A percentile compares a stretch with the other conserved stretches of the same genome.
Conservation (phyloP, 1,140 invertebrate genomes). For the Orius laevigatus region DNA sequence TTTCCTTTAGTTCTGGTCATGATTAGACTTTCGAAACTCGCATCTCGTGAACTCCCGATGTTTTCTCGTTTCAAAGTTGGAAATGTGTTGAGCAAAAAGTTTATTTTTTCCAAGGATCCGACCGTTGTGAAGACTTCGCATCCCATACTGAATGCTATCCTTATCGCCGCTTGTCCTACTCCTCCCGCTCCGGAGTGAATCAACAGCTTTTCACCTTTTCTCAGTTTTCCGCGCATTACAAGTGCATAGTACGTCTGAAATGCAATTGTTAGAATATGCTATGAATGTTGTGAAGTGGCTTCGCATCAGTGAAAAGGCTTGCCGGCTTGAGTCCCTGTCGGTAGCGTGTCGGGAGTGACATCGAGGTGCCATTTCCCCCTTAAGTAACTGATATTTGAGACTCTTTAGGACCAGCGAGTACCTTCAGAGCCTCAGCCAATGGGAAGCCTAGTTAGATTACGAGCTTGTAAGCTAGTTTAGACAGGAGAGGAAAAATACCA, state of each 20-base stretch:
- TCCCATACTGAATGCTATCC: conserved; percentile 73
- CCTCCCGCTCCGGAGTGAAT: conserved; percentile 93
- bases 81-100: conserved; percentile 78
- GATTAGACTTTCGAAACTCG: conserved; percentile 77
- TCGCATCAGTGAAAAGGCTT: no score
- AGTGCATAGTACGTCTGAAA: conserved; percentile 35
- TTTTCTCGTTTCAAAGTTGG: conserved; percentile 57
- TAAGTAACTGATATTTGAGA: no score
- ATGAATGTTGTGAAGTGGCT: no score
- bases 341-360: no score
- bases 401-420: no score
- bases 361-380: no score
- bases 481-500: no score
- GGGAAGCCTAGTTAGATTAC: no score
- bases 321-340: no score
- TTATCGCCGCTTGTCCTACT: conserved; percentile 88
- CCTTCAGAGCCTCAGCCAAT: no score
- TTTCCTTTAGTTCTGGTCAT: conserved; percentile 57
- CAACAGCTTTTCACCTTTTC: conserved; percentile 66
- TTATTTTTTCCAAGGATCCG: conserved; percentile 68
- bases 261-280: conserved; percentile 1
- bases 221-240: conserved; percentile 48
- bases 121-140: conserved; percentile 74
- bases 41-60: conserved; percentile 85
- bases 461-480: no score